Base-by-base conservation (phyloP, 2,888 invertebrate species). In the Epinotia nisella region DNA sequence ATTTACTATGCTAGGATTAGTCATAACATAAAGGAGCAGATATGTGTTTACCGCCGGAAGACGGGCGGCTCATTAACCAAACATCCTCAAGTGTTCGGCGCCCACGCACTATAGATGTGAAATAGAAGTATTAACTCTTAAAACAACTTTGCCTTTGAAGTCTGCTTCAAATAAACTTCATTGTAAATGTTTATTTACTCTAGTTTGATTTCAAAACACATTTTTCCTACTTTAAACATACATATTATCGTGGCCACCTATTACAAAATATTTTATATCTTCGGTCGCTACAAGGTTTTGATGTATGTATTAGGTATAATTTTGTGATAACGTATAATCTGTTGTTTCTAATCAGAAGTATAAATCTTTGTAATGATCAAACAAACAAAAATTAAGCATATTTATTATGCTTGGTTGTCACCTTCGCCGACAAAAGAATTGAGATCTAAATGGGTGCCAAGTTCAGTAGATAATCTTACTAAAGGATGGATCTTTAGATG, bases 81-180 rank as follows among this genome's bases (percentile, higher is more conserved):
- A 62, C 68, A 72, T 68, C 72, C 68, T 68, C 68, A 68, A 68
- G 65, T 66, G 68, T 62, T 62, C 61, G 66, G 55, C 66, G 62
- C 72, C 72, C 72, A 58, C 72, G 68, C 29, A 68, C 67, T 62
- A 68, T 56, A n/a, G n/a, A 62, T 72, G 62, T 68, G n/a, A 72
- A 68, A 72, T 72, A 72, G 67, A 67, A 72, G 72, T 72, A 68
- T 68, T 68, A 68, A 72, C 72, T 72, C 72, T 72, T 72, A 72
- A 72, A 72, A 72, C 72, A 72, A 68, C 72, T 72, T 35, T 67
- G 62, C 56, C 71, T 72, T 72, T 72, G 72, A 72, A 56, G 72
- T 72, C 49, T 62, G 72, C 61, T 68, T 68, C 72, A 68, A 68
- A 72, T 72, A 72, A 72, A 72, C 68, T 72, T 72, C 68, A 72